These are phyloP conservation scores for Ethmia dodecea DNA, from an alignment of 2,888 invertebrate species.

Conservation along the genomic window DNA sequence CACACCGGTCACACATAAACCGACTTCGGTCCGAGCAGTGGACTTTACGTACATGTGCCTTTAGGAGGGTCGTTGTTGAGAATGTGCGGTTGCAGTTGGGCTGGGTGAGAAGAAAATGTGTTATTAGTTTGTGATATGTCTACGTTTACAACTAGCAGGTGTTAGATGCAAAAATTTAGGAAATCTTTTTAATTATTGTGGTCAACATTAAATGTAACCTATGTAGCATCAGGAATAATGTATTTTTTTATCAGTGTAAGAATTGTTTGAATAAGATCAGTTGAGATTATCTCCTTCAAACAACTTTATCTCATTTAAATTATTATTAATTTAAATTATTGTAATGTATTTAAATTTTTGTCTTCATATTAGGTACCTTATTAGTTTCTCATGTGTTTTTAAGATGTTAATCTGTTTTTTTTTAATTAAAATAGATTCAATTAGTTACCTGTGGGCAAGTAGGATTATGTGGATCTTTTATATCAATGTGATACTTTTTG, in stretches of 20 bases:
- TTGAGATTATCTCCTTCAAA: no score
- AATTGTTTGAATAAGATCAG: not conserved
- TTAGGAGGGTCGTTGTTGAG: slow-evolving; percentile 19
- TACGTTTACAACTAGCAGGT: not conserved
- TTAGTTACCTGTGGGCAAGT: slow-evolving; percentile 28
- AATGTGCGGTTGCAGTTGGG: slow-evolving; percentile 24
- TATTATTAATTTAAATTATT: no score
- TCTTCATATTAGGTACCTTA: no score
- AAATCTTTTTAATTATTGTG: not conserved
- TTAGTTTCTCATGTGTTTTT: no score
- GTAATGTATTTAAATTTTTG: no score
- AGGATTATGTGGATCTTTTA: slow-evolving; percentile 16
- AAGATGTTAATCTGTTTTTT: no score
- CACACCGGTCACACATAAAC: slow-evolving; percentile 28
- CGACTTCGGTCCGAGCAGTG: slow-evolving; percentile 23
- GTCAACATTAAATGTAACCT: not conserved
- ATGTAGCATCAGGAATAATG: not conserved
- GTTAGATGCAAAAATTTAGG: not conserved
- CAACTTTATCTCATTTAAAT: no score
- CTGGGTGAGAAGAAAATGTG: slow-evolving; percentile 18
- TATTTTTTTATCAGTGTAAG: not conserved
- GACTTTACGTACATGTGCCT: slow-evolving; percentile 31
- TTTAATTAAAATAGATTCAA: no score
- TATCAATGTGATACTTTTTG: slow-evolving; percentile 23
- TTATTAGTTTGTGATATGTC: not conserved